These are phyloP conservation scores for Amblyteles armatorius DNA, from an alignment of 2,888 invertebrate species.

Conservation along the genomic window DNA sequence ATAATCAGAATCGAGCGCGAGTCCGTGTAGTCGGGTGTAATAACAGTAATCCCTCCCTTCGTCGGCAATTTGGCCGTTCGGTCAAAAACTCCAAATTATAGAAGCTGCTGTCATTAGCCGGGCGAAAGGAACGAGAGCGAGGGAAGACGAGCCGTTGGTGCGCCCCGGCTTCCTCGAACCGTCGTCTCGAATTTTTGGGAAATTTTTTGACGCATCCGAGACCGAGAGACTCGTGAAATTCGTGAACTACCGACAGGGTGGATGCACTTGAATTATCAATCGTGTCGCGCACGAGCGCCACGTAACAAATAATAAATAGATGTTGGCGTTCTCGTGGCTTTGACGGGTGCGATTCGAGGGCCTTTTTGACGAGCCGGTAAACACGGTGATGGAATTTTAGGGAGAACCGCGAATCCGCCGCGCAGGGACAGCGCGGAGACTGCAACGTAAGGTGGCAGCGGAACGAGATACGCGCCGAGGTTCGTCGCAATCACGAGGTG, in stretches of 20 bases:
- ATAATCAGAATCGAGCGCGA: conserved; percentile 83
- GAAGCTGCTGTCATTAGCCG: conserved; percentile 84
- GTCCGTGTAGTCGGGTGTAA: conserved; percentile 81
- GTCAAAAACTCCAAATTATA: conserved; percentile 84
- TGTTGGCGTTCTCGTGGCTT: neutral
- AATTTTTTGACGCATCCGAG: conserved; percentile 61
- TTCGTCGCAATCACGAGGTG: conserved; percentile 33
- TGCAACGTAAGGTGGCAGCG: neutral
- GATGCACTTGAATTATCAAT: neutral
- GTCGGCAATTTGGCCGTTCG: conserved; percentile 83
- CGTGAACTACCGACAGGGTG: conserved; percentile 11
- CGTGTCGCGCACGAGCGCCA: neutral
- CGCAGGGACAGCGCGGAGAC: neutral
- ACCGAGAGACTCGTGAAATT: conserved; percentile 30
- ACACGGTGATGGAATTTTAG: neutral
- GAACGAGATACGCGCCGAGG: neutral
- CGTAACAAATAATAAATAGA: neutral
- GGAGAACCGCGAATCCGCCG: neutral
- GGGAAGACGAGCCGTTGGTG: conserved; percentile 46
- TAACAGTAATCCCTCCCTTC: conserved; percentile 84
- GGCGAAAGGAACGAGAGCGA: conserved; percentile 50
- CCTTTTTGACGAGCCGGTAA: neutral
- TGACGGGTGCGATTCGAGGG: neutral
- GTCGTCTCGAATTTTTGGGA: conserved; percentile 72
- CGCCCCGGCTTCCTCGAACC: conserved; percentile 73